Evolutionary conservation across 1,140 invertebrate genomes (phyloP), one percentile per base, ranked within the genome.

Genomic region (Hetaerina americana): DNA sequence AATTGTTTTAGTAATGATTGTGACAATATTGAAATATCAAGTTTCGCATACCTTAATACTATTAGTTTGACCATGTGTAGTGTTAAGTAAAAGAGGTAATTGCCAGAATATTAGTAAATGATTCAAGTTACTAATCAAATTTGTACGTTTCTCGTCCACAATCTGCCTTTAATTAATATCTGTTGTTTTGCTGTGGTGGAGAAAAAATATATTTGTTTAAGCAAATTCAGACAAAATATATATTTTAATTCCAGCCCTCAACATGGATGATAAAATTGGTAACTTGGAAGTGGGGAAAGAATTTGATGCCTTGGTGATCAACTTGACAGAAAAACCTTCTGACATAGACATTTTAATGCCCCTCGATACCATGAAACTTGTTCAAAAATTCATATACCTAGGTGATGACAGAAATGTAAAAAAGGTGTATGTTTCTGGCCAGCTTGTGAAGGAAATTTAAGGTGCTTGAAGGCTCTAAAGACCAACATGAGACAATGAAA

Each of bases 331-430:
- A 26, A 66, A 29, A 2, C 72, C 71, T 15, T 76, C 78, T n/a
- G 77, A 81, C 40, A 77, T 81, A 24, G 83, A 87, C n/a, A 80
- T 80, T 57, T 75, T 82, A 27, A 74, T 77, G 70, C 74, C 79
- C 26, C 82, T 82, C 73, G 81, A 79, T 12, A 76, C 87, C 0
- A 76, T 84, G 29, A 87, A 91, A 76, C 79, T 90, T 27, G 76
- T 96, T 10, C 89, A 95, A 78, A 89, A 92, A 78, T 94, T 95
- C 75, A 82, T 96, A 73, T 92, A 89, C 76, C 80, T 87, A 40
- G 93, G 92, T 0, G 92, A 95, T 82, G 92, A 95, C 79, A 85
- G 92, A 72, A 95, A 96, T 80, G 91, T 96, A 68, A 69, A 78
- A 1, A 79, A 87, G 77, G 91, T 95, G 8, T 95, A 86, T 82